Evolutionary conservation across 2,113 vertebrate species (phyloP).

Genomic region (Petaurus breviceps): DNA sequence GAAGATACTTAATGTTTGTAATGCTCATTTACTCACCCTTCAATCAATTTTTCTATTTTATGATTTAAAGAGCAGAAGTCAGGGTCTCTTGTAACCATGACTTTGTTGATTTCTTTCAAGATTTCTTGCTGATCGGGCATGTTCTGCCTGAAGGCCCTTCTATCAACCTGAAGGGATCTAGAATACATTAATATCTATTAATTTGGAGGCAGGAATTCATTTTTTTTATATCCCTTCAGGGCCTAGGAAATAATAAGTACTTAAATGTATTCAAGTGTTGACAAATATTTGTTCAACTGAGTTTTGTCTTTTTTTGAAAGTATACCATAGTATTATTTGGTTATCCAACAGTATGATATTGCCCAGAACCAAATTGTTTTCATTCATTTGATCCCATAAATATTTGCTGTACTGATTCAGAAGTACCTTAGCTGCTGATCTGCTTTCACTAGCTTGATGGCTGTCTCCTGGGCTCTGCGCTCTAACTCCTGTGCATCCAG

Average conservation of each 20-base stretch:
- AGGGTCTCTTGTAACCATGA: slow-evolving; percentile 82
- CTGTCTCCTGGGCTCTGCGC: slow-evolving; percentile 83
- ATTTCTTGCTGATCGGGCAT: slow-evolving; percentile 84
- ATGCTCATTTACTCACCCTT: slow-evolving; percentile 79
- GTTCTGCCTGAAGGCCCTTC: slow-evolving; percentile 80
- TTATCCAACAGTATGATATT: slow-evolving; percentile 13
- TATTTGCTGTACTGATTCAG: not conserved
- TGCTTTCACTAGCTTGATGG: slow-evolving; percentile 84
- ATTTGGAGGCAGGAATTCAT: not conserved
- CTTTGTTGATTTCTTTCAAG: slow-evolving; percentile 85
- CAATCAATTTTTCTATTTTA: slow-evolving; percentile 83
- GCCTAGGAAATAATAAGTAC: not conserved
- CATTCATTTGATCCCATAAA: not conserved
- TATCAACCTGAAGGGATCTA: slow-evolving; percentile 85
- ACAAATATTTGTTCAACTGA: not conserved
- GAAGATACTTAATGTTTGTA: not conserved
- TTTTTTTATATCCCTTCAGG: not conserved
- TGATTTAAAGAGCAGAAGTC: slow-evolving; percentile 86
- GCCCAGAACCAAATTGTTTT: not conserved
- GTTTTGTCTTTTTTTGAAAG: not conserved
- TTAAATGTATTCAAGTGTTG: not conserved
- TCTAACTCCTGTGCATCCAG: slow-evolving; percentile 88
- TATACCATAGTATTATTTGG: slow-evolving; percentile 22
- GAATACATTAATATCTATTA: slow-evolving; percentile 48
- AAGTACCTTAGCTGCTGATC: slow-evolving; percentile 88